Evolutionary conservation across 2,888 invertebrate genomes (phyloP).

Genomic region (Myathropa florea): DNA sequence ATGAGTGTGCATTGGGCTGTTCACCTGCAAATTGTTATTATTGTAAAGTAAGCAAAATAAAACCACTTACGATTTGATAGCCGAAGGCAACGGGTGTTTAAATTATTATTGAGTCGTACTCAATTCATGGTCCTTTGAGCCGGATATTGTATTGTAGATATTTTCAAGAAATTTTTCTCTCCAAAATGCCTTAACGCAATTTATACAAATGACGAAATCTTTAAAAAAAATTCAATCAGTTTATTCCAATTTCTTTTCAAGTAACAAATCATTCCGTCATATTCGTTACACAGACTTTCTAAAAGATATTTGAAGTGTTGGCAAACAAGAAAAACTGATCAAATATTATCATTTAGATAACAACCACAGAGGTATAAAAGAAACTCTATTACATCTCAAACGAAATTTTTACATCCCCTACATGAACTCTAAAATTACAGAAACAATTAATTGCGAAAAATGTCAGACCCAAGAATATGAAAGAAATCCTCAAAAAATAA

Average conservation of each 20-base stretch:
- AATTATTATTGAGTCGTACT: too few species aligned
- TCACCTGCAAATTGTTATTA: too few species aligned
- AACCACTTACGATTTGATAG: too few species aligned
- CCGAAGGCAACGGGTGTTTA: too few species aligned
- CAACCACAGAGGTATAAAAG: constrained; percentile 30
- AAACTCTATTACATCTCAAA: constrained; percentile 22
- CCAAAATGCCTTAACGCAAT: constrained; percentile 46
- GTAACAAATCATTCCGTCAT: constrained; percentile 29
- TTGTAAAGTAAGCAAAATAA: too few species aligned
- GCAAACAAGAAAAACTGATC: constrained; percentile 35
- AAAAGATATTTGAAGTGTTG: constrained; percentile 6
- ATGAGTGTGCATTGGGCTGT: too few species aligned
- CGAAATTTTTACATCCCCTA: constrained; percentile 18
- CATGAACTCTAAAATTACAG: constrained; percentile 16
- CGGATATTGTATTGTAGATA: background rate
- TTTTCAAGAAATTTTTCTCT: constrained; percentile 33
- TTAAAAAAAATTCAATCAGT: constrained; percentile 29
- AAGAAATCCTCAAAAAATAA: constrained; percentile 6
- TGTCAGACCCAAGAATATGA: constrained; percentile 17
- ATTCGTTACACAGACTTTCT: constrained; percentile 33
- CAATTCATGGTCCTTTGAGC: too few species aligned
- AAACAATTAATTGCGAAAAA: constrained; percentile 27
- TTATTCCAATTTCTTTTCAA: constrained; percentile 22
- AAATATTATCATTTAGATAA: constrained; percentile 10
- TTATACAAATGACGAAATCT: constrained; percentile 27